Conservation (phyloP, 2,888 invertebrate species). For the Eilema griseolum region DNA sequence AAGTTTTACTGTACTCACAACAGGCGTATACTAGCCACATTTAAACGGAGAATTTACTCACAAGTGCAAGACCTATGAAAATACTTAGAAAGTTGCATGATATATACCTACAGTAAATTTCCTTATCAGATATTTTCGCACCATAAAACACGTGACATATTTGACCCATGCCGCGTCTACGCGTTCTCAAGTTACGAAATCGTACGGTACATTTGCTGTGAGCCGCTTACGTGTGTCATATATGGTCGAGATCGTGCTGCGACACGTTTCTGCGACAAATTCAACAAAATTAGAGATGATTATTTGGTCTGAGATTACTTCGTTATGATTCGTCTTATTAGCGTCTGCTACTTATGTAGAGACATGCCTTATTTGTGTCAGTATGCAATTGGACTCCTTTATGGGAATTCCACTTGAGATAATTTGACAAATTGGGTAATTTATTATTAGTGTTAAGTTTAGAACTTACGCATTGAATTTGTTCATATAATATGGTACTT, state of each 20-base stretch:
- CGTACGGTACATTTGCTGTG: conserved; percentile 71
- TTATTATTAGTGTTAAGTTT: neutral
- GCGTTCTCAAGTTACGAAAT: conserved; percentile 60
- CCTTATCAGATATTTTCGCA: conserved; percentile 51
- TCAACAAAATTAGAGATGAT: conserved; percentile 34
- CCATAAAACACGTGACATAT: conserved; percentile 56
- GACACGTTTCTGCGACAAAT: conserved; percentile 60
- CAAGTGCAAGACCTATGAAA: conserved; percentile 32
- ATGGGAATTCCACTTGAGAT: conserved; percentile 6
- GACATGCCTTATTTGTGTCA: conserved; percentile 14
- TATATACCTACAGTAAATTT: conserved; percentile 39
- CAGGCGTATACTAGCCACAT: conserved; percentile 13
- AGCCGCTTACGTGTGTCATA: conserved; percentile 59
- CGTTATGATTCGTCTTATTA: conserved; percentile 28
- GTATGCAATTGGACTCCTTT: conserved; percentile 3
- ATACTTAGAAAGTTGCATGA: conserved; percentile 23
- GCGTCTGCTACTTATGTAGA: conserved; percentile 15
- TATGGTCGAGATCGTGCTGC: conserved; percentile 46
- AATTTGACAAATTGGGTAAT: neutral
- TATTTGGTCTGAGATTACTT: conserved; percentile 30
- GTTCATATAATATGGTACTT: neutral
- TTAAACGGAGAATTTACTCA: conserved; percentile 8
- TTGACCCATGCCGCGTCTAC: conserved; percentile 61
- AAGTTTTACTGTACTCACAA: conserved; percentile 16
- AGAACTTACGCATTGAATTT: conserved; percentile 7